Evolutionary conservation across 2,888 invertebrate species (phyloP).

Genomic region (Hemithea aestivaria): DNA sequence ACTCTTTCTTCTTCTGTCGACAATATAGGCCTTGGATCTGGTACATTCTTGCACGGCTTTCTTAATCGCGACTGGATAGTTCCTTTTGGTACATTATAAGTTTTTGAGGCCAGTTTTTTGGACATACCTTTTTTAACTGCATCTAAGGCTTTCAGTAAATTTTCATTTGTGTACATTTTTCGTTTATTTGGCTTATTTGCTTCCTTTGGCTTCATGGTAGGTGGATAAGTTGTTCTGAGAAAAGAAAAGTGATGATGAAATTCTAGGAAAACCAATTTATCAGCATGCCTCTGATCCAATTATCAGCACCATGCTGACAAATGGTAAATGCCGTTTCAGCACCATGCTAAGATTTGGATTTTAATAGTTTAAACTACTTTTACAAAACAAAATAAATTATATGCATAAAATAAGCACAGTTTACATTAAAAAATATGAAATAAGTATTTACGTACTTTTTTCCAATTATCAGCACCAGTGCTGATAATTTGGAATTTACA

Average conservation of each 20-base stretch:
- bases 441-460: too few relatives aligned
- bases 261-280: constrained; percentile 23
- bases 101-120: constrained; percentile 19
- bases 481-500: too few relatives aligned
- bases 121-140: constrained; percentile 21
- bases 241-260: too few relatives aligned
- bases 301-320: constrained; percentile 20
- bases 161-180: constrained; percentile 13
- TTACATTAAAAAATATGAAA: too few relatives aligned
- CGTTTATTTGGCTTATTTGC: constrained; percentile 8
- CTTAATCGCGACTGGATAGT: too few relatives aligned
- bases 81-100: constrained; percentile 19
- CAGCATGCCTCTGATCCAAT: constrained; percentile 25
- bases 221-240: too few relatives aligned
- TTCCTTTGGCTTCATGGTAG: constrained; percentile 18
- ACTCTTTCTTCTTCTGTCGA: constrained; percentile 11
- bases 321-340: constrained; percentile 18
- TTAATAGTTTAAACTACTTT: too few relatives aligned
- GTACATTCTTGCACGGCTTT: constrained; percentile 11
- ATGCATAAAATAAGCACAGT: too few relatives aligned
- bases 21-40: constrained; percentile 14
- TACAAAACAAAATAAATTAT: too few relatives aligned
- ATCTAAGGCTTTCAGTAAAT: constrained; percentile 18
- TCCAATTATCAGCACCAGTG: too few relatives aligned
- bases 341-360: too few relatives aligned